Conservation (phyloP, 2,113 vertebrate species). For the Gnathonemus longibarbis region DNA sequence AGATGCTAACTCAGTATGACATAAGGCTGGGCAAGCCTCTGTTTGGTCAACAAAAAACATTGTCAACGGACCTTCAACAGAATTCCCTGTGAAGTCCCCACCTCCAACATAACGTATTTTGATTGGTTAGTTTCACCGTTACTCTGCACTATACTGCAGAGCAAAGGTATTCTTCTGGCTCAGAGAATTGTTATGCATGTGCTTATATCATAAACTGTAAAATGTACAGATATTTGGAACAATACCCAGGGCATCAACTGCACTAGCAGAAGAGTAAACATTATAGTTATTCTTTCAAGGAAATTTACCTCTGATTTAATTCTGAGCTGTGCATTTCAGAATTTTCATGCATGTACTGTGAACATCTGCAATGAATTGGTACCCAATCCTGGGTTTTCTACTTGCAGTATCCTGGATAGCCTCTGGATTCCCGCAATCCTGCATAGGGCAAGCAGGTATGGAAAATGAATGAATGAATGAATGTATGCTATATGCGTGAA, state of each 20-base stretch:
- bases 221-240: not conserved
- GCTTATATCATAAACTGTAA: not conserved
- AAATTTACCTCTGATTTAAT: not conserved
- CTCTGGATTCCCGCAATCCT: not conserved
- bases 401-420: not conserved
- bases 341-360: not conserved
- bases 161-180: not conserved
- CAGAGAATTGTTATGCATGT: not conserved
- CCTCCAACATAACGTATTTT: not conserved
- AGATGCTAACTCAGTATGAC: not conserved
- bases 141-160: not conserved
- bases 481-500: not conserved
- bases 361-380: not conserved
- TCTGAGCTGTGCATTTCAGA: not conserved
- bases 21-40: not conserved
- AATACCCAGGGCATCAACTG: not conserved
- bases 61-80: not conserved
- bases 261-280: not conserved
- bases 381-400: not conserved
- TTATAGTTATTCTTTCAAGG: not conserved
- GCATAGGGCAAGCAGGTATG: not conserved
- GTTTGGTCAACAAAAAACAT: not conserved
- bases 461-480: not conserved
- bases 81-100: not conserved
- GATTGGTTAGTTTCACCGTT: not conserved